Conservation (phyloP, 2,797 vertebrate species). For the Periophthalmus magnuspinnatus region DNA sequence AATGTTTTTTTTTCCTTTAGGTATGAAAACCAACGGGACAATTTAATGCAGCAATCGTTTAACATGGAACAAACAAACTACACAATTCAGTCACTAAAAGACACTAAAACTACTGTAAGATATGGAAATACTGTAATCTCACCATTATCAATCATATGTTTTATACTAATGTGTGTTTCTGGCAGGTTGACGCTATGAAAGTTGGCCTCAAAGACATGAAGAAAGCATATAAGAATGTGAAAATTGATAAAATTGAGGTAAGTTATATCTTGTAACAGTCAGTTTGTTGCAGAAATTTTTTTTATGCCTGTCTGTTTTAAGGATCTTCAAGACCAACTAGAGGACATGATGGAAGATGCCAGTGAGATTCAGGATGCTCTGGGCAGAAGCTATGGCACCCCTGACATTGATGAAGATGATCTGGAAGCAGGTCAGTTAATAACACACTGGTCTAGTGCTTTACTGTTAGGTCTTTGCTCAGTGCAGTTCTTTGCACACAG, state of each 20-base stretch:
- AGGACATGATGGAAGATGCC: conserved; percentile 99
- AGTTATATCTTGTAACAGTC: neutral
- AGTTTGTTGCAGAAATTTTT: neutral
- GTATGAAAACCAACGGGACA: conserved; percentile 95
- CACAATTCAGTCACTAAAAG: conserved; percentile 92
- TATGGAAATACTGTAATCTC: neutral
- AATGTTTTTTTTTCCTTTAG: conserved; percentile 66
- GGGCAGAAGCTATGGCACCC: conserved; percentile 92
- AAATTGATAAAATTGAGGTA: conserved; percentile 97
- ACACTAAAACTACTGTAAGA: conserved; percentile 96
- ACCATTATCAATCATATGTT: neutral
- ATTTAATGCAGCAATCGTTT: conserved; percentile 94
- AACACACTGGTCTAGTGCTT: neutral
- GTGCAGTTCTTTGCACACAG: conserved; percentile 60
- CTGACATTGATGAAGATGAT: conserved; percentile 95
- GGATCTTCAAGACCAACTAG: conserved; percentile 94
- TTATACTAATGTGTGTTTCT: conserved; percentile 23
- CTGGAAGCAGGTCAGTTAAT: conserved; percentile 88
- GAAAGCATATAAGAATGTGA: conserved; percentile 95
- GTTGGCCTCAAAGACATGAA: conserved; percentile 98
- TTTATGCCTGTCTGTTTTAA: conserved; percentile 53
- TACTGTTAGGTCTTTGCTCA: neutral
- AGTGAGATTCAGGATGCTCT: conserved; percentile 92
- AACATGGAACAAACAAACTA: conserved; percentile 99
- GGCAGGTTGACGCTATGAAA: conserved; percentile 98